These are phyloP conservation scores for Hippolais icterina DNA, from an alignment of 2,113 vertebrate genomes.

Conservation along the genomic window DNA sequence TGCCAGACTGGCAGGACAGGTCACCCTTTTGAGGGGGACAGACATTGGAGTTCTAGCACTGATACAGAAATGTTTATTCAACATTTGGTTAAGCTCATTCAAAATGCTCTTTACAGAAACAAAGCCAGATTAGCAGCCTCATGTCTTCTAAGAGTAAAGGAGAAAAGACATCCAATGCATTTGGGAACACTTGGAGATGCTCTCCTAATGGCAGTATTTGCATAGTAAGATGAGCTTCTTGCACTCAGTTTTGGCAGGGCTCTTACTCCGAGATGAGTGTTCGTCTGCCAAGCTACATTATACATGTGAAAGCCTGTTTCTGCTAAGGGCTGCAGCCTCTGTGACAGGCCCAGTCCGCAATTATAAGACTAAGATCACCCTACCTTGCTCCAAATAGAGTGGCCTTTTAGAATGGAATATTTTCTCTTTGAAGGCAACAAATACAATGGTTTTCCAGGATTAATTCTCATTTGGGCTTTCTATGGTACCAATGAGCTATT, in stretches of 20 bases:
- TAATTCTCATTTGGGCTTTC: background rate
- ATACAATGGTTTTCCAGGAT: background rate
- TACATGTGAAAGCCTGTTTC: slow-evolving; percentile 10
- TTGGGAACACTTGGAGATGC: background rate
- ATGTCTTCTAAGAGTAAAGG: background rate
- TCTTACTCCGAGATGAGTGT: slow-evolving; percentile 19
- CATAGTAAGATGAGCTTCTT: slow-evolving; percentile 20
- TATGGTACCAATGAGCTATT: background rate
- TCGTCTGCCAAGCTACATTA: slow-evolving; percentile 24
- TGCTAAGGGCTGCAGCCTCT: background rate
- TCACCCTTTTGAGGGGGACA: background rate
- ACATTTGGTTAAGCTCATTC: background rate
- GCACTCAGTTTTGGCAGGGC: background rate
- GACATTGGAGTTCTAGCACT: background rate
- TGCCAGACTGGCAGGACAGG: background rate
- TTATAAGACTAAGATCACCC: background rate
- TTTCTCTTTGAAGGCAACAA: background rate
- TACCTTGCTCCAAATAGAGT: background rate
- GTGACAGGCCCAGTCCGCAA: background rate
- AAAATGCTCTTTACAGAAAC: background rate
- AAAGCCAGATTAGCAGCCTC: slow-evolving; percentile 2
- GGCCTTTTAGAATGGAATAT: background rate
- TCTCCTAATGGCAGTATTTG: slow-evolving; percentile 28
- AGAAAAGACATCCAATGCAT: background rate
- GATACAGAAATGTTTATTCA: background rate